Base-by-base conservation (phyloP, 2,113 vertebrate species). In the Glareola pratincola region DNA sequence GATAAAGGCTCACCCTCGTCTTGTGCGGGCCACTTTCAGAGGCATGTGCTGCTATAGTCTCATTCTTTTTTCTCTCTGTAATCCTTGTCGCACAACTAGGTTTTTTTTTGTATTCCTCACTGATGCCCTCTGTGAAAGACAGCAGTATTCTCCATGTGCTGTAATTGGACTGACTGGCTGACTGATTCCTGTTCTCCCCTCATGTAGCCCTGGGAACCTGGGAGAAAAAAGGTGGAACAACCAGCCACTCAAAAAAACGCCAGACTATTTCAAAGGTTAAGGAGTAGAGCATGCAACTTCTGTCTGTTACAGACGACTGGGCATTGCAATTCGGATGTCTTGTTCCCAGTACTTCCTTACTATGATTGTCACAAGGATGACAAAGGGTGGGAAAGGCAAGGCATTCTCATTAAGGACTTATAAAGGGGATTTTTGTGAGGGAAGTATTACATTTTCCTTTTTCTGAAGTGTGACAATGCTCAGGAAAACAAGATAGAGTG, bases 151-250 rank as follows among this genome's bases (percentile, higher is more conserved):
- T 94, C 85, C 10, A 4, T 90, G 80, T 75, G 79, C 92, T 66
- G 83, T 97, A 97, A 97, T 96, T 97, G 96, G 94, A 96, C 72
- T 97, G 96, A 95, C 87, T 96, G 97, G 90, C 88, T 97, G 96
- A 94, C 85, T 97, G 97, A 92, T 93, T 95, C 88, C 78, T 81
- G 60, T 95, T 95, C 88, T 96, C 27, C 76, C 91, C 79, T 94
- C 8, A 6, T 94, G 85, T 63, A 95, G 88, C 88, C 83, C 63
- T 94, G 71, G 90, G 85, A 96, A 97, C 95, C 88, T 95, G 76
- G 74, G 83, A 90, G 57, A 80, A 93, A 97, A 91, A 95, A 91
- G 91, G 95, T 96, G 92, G 88, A 97, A 97, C 95, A 95, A 95
- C 94, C 80, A 97, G 91, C 85, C 91, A 88, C 82, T 95, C 91